A percentile compares a stretch with the other conserved stretches of the same genome.
Conservation (phyloP, 2,113 vertebrate genomes). For the Melozone crissalis region DNA sequence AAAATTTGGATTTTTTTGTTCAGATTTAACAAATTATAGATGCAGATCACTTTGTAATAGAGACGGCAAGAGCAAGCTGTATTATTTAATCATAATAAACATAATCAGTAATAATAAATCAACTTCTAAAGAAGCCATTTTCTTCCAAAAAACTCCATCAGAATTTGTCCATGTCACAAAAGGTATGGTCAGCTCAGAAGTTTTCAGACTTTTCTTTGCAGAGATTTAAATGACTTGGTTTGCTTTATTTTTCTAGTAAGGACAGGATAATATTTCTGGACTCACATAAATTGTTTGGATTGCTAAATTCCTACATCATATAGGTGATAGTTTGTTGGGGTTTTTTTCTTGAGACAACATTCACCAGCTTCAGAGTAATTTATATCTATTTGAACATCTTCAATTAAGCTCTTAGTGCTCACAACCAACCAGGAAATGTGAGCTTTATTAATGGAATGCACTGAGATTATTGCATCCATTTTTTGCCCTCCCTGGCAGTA, state of each 20-base stretch:
- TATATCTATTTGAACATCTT: not conserved
- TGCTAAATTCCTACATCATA: not conserved
- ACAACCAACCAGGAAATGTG: not conserved
- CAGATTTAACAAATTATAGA: not conserved
- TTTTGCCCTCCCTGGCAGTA: not conserved
- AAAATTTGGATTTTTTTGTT: not conserved
- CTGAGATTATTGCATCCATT: not conserved
- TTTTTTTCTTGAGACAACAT: not conserved
- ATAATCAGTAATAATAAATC: not conserved
- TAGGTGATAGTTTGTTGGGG: not conserved
- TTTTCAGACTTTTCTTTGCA: not conserved
- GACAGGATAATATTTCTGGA: not conserved
- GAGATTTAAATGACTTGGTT: not conserved
- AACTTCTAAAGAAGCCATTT: not conserved
- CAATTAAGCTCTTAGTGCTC: not conserved
- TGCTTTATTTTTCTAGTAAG: not conserved
- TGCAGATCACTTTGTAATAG: not conserved
- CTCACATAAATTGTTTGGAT: not conserved
- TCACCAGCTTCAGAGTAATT: not conserved
- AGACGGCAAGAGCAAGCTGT: not conserved
- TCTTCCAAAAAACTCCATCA: not conserved
- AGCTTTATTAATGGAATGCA: not conserved
- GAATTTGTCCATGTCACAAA: not conserved
- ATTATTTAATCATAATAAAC: not conserved
- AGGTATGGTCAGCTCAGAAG: not conserved